Base-by-base conservation (phyloP, 2,113 vertebrate genomes). In the Prunella himalayana region DNA sequence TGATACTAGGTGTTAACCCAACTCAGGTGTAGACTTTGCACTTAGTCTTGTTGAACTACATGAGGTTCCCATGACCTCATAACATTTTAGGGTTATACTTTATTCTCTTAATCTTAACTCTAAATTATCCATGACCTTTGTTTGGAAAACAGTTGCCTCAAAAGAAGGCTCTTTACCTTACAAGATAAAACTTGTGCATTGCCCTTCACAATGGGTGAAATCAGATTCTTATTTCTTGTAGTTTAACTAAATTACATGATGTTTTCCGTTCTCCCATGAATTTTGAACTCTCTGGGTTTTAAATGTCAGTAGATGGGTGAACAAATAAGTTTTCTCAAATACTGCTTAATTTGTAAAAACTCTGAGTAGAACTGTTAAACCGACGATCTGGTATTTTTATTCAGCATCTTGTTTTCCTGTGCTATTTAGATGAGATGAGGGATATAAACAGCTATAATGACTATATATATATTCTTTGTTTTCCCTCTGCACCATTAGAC, bases 61-160 rank as follows among this genome's bases (percentile, higher is more conserved):
- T 20, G 28, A 68, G 1, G 9, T 39, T 45, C 11, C 24, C 13
- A 25, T 45, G 16, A 24, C 6, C 5, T 2, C 2, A 2, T 30
- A 68, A 21, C 11, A 75, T 76, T 22, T 84, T 64, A 47, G 4
- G 3, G 2, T 31, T 37, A 35, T 21, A 41, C 13, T 86, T 77
- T 22, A 37, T 51, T 76, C 13, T 68, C 45, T 44, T 37, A 65
- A 65, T 82, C 50, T 90, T 51, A 59, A 63, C 53, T 33, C 9
- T 69, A 82, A 93, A 76, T 82, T 31, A 49, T 23, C 42, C 11
- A 27, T 11, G 7, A 44, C 13, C 18, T 75, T 68, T 63, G 6
- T 79, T 51, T 79, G 37, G 20, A 86, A 75, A 94, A 49, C 1
- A 47, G 7, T 44, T 79, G 2, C 37, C 68, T 56, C 31, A n/a